Percentiles rank a stretch among this genome's conserved stretches.
These are phyloP conservation scores for Cryptoblepharus egeriae DNA, from an alignment of 2,797 vertebrate species.

Conservation along the genomic window DNA sequence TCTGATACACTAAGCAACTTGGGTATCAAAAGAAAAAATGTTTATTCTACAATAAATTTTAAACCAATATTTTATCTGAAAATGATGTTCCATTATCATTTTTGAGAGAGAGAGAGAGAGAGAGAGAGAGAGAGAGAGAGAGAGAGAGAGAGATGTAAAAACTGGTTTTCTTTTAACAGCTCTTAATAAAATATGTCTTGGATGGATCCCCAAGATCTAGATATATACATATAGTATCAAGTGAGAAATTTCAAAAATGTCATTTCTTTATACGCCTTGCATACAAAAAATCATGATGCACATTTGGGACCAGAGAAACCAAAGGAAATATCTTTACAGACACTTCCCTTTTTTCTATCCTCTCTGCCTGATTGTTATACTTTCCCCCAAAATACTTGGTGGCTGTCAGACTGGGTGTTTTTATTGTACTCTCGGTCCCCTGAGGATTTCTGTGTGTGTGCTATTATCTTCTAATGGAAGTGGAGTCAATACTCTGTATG, in stretches of 20 bases:
- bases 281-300: not conserved
- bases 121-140: constrained; percentile 35
- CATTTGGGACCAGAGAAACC: not conserved
- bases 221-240: not conserved
- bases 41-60: not conserved
- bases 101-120: not conserved
- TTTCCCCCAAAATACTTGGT: not conserved
- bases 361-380: not conserved
- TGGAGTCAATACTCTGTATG: constrained; percentile 46
- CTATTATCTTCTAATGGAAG: constrained; percentile 46
- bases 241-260: not conserved
- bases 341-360: not conserved
- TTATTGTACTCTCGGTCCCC: constrained; percentile 23
- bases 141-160: constrained; percentile 31
- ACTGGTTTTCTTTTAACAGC: constrained; percentile 36
- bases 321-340: constrained; percentile 19
- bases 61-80: constrained; percentile 23
- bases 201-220: not conserved
- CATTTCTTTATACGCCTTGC: not conserved
- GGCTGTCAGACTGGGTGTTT: constrained; percentile 17
- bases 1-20: constrained; percentile 11
- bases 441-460: constrained; percentile 15
- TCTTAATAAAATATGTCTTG: constrained; percentile 8
- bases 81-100: not conserved
- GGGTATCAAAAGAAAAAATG: constrained; percentile 39